Evolutionary conservation across 2,797 vertebrate species (phyloP).

Genomic region (Schizopygopsis pylzovi): DNA sequence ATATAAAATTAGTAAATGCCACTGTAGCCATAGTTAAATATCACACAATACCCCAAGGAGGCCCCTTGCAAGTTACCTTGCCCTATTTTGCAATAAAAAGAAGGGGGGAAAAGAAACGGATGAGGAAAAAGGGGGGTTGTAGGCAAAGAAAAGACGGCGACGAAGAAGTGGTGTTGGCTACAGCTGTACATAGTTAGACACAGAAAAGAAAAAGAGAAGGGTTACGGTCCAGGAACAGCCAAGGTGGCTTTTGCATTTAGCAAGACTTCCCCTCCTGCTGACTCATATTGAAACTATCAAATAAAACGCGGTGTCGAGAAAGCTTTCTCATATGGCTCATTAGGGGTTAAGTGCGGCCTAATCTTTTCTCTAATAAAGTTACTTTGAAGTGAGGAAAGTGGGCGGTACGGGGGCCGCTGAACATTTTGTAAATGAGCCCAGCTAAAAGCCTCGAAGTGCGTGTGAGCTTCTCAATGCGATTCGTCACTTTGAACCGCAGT

Average conservation of each 20-base stretch:
- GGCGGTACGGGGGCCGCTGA: conserved; percentile 68
- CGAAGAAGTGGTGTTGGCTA: conserved; percentile 15
- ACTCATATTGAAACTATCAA: conserved; percentile 77
- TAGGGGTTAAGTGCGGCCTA: conserved; percentile 86
- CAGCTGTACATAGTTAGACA: conserved; percentile 37
- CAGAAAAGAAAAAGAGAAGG: conserved; percentile 28
- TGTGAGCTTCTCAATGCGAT: conserved; percentile 66
- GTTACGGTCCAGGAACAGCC: conserved; percentile 54
- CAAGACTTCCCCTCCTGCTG: conserved; percentile 52
- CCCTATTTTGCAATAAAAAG: conserved; percentile 76
- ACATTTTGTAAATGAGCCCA: conserved; percentile 84
- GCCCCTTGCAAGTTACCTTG: conserved; percentile 79
- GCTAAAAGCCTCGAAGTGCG: conserved; percentile 63
- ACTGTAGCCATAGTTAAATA: conserved; percentile 89
- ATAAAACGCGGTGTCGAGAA: conserved; percentile 68
- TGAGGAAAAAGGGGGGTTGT: conserved; percentile 13
- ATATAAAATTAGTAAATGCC: conserved; percentile 91
- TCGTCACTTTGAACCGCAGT: conserved; percentile 78
- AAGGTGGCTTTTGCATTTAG: conserved; percentile 52
- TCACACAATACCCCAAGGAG: conserved; percentile 78
- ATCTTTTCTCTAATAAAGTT: conserved; percentile 88
- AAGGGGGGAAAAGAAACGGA: conserved; percentile 13
- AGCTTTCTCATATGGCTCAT: conserved; percentile 69
- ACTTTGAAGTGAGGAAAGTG: conserved; percentile 87
- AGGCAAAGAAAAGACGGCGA: conserved; percentile 19